Percentiles rank a stretch among this genome's conserved stretches.
Evolutionary conservation across 2,797 vertebrate species (phyloP).

Genomic region (Etheostoma nigrum): DNA sequence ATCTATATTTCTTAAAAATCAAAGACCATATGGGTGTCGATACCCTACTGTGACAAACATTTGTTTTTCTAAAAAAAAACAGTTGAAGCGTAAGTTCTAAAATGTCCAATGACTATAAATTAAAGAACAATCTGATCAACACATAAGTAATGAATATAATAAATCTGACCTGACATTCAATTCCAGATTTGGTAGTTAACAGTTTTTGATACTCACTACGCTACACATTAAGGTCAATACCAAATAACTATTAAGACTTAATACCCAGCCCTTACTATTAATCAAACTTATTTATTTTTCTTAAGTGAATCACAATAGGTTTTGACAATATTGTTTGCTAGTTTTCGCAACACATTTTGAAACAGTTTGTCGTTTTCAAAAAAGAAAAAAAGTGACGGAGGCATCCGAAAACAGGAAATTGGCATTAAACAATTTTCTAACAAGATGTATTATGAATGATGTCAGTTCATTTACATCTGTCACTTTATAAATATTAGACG

Average conservation of each 20-base stretch:
- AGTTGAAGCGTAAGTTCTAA: not conserved
- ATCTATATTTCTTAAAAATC: not conserved
- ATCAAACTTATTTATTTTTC: not conserved
- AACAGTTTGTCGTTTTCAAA: not conserved
- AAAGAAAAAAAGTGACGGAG: not conserved
- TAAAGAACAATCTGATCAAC: not conserved
- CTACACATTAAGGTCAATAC: not conserved
- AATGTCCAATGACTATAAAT: not conserved
- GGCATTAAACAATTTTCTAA: not conserved
- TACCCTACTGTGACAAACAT: not conserved
- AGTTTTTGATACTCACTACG: not conserved
- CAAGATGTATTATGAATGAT: not conserved
- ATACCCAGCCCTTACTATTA: too few relatives aligned
- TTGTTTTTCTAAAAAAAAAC: not conserved
- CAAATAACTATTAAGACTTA: not conserved
- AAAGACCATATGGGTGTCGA: not conserved
- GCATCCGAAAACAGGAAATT: not conserved
- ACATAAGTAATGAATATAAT: not conserved
- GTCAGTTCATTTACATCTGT: not conserved
- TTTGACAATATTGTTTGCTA: not conserved
- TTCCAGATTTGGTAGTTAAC: not conserved
- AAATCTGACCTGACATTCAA: not conserved
- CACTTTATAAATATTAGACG: not conserved
- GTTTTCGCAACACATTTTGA: not conserved
- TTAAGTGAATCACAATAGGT: not conserved